Conservation (phyloP, 2,888 invertebrate species). For the Chrysotoxum bicinctum region DNA sequence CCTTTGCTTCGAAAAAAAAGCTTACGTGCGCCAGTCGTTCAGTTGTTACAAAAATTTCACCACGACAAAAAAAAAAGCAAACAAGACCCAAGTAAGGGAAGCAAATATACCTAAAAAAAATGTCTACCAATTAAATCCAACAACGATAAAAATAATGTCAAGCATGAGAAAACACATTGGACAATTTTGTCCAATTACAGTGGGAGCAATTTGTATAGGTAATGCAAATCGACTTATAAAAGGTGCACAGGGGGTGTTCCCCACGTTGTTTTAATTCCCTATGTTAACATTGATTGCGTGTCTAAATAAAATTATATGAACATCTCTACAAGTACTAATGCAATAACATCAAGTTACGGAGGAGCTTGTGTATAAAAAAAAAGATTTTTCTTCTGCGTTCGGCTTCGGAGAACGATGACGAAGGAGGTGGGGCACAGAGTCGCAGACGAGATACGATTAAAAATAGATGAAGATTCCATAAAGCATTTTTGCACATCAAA, state of each 20-base stretch:
- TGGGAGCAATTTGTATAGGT: conserved; percentile 46
- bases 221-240: conserved; percentile 29
- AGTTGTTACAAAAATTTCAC: background rate
- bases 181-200: conserved; percentile 37
- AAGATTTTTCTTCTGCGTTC: background rate
- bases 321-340: conserved; percentile 28
- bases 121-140: conserved; percentile 29
- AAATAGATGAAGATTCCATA: conserved; percentile 49
- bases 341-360: background rate
- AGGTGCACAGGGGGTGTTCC: background rate
- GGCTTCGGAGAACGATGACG: background rate
- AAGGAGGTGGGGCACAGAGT: background rate
- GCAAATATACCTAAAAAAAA: background rate
- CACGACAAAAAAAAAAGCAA: background rate
- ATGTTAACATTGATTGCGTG: conserved; percentile 55
- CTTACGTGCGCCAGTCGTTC: background rate
- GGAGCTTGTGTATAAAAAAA: background rate
- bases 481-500: conserved; percentile 33
- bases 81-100: background rate
- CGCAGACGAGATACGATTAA: conserved; percentile 17
- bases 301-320: conserved; percentile 39
- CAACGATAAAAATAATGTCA: conserved; percentile 25
- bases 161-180: conserved; percentile 21
- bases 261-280: conserved; percentile 29
- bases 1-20: background rate